Percentiles rank a stretch among this genome's conserved stretches.
These are phyloP conservation scores for Martes martes DNA, from an alignment of 2,113 vertebrate species.

Conservation along the genomic window DNA sequence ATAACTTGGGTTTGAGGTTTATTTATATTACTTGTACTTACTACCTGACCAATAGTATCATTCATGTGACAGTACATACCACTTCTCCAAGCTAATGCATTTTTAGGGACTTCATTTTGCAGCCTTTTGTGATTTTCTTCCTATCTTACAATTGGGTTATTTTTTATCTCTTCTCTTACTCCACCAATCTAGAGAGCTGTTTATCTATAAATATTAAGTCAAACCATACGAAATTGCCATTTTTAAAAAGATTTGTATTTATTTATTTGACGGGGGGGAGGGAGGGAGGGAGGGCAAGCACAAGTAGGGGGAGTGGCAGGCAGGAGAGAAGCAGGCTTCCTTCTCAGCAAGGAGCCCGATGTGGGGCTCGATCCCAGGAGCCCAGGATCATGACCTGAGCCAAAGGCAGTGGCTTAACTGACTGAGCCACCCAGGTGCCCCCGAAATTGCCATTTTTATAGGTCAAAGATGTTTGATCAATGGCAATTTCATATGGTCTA, in stretches of 20 bases:
- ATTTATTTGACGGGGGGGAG: too few species aligned
- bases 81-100: not conserved
- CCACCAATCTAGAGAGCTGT: not conserved
- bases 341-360: too few species aligned
- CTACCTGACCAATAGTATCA: not conserved
- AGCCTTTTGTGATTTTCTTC: not conserved
- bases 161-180: slow-evolving; percentile 34
- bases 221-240: not conserved
- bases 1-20: slow-evolving; percentile 2
- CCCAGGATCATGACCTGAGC: too few species aligned
- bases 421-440: too few species aligned
- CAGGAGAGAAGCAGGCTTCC: too few species aligned
- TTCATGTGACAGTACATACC: not conserved
- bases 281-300: too few species aligned
- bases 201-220: not conserved
- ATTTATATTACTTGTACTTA: slow-evolving; percentile 11
- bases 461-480: not conserved
- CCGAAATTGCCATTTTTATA: not conserved
- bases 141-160: not conserved
- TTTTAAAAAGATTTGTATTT: too few species aligned
- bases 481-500: not conserved
- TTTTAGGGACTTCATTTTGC: slow-evolving; percentile 2
- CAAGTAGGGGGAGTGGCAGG: too few species aligned
- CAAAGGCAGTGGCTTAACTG: too few species aligned
- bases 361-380: too few species aligned